Evolutionary conservation across 1,140 invertebrate species (phyloP).

Genomic region (Vollenhovia emeryi): DNA sequence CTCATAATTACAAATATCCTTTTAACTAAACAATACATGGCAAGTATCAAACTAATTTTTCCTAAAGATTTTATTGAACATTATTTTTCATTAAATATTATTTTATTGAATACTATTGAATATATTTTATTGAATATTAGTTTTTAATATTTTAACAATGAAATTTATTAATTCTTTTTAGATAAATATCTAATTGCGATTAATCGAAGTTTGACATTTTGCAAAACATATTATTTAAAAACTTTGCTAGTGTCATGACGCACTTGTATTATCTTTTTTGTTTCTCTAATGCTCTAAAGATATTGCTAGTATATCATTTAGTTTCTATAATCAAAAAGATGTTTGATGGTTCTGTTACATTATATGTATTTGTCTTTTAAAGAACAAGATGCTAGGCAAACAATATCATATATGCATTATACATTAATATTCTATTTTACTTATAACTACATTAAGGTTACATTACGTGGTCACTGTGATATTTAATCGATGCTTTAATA

Average conservation of each 20-base stretch:
- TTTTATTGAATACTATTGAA: no score
- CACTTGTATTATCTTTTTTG: no score
- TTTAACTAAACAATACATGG: background rate
- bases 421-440: background rate
- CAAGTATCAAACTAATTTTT: no score
- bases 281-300: background rate
- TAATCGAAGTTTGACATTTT: background rate
- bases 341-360: background rate
- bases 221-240: background rate
- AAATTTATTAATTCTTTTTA: background rate
- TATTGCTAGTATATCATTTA: background rate
- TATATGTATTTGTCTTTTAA: background rate
- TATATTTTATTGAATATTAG: no score
- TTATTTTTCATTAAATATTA: no score
- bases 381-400: background rate
- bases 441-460: background rate
- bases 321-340: background rate
- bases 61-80: no score
- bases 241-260: no score
- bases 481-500: slow-evolving; percentile 11
- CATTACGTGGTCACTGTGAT: background rate
- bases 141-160: slow-evolving; percentile 24
- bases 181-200: background rate
- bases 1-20: background rate
- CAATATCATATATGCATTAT: background rate